Conservation (phyloP, 53 echinoderm and acorn worm species). For the Antedon mediterranea region DNA sequence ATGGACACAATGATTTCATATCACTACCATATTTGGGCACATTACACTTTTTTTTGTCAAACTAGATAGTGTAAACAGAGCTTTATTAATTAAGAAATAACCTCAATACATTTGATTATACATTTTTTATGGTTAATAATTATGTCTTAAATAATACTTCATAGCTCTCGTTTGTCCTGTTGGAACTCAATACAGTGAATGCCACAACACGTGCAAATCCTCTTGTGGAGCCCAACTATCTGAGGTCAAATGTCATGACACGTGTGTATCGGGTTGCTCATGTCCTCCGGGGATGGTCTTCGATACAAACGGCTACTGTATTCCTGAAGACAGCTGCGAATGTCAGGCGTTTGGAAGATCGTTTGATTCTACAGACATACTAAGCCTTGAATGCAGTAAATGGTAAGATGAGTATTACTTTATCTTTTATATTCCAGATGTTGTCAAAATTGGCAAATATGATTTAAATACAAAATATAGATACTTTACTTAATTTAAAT, state of each 20-base stretch:
- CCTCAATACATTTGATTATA: too few species aligned
- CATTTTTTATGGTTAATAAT: too few species aligned
- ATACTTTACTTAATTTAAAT: too few species aligned
- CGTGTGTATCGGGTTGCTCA: not conserved
- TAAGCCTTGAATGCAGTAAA: not conserved
- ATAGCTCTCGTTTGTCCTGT: not conserved
- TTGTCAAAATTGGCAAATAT: too few species aligned
- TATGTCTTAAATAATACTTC: not conserved
- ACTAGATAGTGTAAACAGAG: too few species aligned
- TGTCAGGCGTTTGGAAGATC: not conserved
- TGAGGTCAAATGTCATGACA: not conserved
- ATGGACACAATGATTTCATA: too few species aligned
- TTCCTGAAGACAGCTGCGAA: not conserved
- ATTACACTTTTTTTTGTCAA: too few species aligned
- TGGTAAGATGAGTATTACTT: not conserved
- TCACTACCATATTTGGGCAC: too few species aligned
- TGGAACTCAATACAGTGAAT: not conserved
- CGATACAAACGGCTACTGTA: not conserved
- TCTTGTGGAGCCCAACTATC: not conserved
- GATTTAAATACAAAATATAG: too few species aligned
- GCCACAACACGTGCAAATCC: not conserved
- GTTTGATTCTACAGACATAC: not conserved
- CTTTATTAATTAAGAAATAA: too few species aligned
- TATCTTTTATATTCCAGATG: too few species aligned
- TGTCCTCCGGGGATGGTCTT: not conserved